A percentile compares a stretch with the other conserved stretches of the same genome.
phyloP scores from a whole-genome alignment of 2,797 vertebrate species.

The Distichodus sexfasciatus region DNA sequence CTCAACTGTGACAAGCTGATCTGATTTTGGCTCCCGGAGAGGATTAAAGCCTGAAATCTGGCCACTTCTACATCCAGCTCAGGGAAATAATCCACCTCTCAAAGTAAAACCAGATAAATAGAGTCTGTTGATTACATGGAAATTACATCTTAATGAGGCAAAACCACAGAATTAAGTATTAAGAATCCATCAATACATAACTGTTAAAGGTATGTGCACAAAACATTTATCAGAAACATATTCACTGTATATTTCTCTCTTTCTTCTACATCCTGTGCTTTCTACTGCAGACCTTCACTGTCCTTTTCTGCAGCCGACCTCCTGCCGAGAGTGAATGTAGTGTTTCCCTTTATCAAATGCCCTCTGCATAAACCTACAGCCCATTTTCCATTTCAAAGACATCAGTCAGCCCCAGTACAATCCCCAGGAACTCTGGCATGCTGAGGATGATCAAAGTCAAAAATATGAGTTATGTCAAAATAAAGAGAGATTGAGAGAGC shows the following conservation, averaged over 20 bases:
- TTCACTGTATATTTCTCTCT: not conserved
- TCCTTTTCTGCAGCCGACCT: not conserved
- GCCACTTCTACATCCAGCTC: not conserved
- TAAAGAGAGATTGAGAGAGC: not conserved
- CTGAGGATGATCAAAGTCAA: constrained; percentile 13
- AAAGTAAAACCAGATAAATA: not conserved
- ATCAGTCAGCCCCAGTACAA: constrained; percentile 17
- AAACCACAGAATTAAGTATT: not conserved
- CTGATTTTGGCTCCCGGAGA: not conserved
- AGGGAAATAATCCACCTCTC: not conserved
- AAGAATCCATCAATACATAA: constrained; percentile 1
- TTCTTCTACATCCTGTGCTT: not conserved
- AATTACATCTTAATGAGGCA: not conserved
- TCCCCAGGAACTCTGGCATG: not conserved
- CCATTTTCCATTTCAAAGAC: not conserved
- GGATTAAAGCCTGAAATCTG: not conserved
- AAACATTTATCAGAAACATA: not conserved
- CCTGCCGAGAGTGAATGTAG: not conserved
- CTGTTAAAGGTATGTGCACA: not conserved
- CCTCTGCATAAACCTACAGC: not conserved
- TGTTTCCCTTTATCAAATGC: not conserved
- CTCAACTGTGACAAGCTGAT: not conserved
- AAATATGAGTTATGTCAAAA: constrained; percentile 13
- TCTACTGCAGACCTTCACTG: not conserved
- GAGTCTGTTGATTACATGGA: not conserved